Percentiles rank a stretch among this genome's conserved stretches.
phyloP scores from a whole-genome alignment of 2,797 vertebrate genomes.

The Hydrophis major region DNA sequence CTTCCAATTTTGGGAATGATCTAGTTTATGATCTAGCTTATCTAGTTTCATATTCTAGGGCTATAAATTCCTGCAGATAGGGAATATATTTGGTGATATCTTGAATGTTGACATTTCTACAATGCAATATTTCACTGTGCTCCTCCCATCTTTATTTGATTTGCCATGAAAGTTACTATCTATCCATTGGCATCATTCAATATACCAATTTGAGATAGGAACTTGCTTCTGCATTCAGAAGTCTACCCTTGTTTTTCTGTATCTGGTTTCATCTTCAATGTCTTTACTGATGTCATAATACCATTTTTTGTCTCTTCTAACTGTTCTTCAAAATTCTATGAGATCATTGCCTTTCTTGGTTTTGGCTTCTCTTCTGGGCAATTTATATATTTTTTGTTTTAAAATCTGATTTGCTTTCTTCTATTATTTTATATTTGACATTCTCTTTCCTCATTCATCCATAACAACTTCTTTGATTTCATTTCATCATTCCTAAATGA shows the following conservation, averaged over 20 bases:
- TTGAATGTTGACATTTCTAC: background rate
- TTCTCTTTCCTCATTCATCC: background rate
- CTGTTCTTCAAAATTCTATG: background rate
- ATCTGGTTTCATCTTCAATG: background rate
- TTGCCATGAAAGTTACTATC: background rate
- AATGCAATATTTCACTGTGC: background rate
- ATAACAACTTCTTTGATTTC: background rate
- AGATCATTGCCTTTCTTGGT: background rate
- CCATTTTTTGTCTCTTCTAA: background rate
- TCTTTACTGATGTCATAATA: background rate
- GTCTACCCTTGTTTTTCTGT: background rate
- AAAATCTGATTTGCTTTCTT: background rate
- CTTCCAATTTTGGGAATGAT: background rate
- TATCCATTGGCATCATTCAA: background rate
- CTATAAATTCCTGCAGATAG: background rate
- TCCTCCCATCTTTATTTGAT: background rate
- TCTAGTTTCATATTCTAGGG: background rate
- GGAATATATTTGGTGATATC: background rate
- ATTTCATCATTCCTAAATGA: background rate
- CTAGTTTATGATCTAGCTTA: background rate
- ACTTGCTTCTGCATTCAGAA: background rate
- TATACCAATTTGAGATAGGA: background rate
- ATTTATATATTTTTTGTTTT: background rate
- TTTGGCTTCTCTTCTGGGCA: background rate
- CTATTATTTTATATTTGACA: background rate